Evolutionary conservation across 2,113 vertebrate genomes (phyloP), one percentile per base, ranked within the genome.

Genomic region (Microcebus murinus): DNA sequence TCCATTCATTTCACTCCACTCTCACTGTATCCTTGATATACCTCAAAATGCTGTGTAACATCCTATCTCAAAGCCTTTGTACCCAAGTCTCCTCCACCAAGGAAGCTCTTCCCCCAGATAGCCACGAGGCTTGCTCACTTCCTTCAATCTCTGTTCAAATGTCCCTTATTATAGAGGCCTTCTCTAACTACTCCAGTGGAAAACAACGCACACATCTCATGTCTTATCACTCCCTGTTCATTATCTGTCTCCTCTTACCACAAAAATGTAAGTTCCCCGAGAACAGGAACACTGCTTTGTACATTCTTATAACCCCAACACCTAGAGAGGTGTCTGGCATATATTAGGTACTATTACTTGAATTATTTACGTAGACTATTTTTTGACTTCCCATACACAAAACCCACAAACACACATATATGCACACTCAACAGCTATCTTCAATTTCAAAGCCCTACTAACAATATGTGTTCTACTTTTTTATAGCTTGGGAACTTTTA

Each of bases 361-460:
- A 91, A 73, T 87, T 97, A 61, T 63, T 86, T 70, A 80, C 65
- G 15, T 39, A 87, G 80, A 63, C 31, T 81, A 31, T 87, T 77
- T 93, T 89, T 91, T 93, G 36, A 94, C 82, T 97, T 88, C 57
- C 71, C 34, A 29, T 25, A 89, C 6, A 79, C 55, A 90, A 87
- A 82, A 15, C 61, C 67, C 20, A 34, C 20, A 52, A 63, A 93
- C 31, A 77, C 23, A 82, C 88, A 82, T 27, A 63, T 59, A 61
- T 15, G 39, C 18, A 83, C 20, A 45, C 27, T 83, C 39, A 70
- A 45, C 34, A 94, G 77, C 61, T 81, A 45, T 81, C 65, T 77
- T 79, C 83, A 18, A 92, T 83, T 82, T 94, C 52, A 80, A 91
- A 93, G 48, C 55, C 59, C 55, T 73, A 45, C n/a, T 84, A 95